Conservation (phyloP, 1,140 invertebrate species). For the Heliconius himera region DNA sequence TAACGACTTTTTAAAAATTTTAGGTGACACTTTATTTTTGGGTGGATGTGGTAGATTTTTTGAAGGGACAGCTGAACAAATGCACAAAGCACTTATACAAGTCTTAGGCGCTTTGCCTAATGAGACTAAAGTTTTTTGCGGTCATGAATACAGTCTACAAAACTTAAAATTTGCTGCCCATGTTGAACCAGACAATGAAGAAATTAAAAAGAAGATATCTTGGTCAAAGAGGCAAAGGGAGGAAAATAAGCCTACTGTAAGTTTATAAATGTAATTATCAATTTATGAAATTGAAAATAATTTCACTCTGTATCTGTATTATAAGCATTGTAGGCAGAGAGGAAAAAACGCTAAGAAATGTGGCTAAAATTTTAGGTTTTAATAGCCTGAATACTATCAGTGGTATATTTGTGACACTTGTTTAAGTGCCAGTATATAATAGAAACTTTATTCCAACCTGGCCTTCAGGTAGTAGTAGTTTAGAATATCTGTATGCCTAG, state of each 20-base stretch:
- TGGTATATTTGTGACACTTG: too few relatives aligned
- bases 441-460: too few relatives aligned
- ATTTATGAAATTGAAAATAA: too few relatives aligned
- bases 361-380: too few relatives aligned
- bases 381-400: too few relatives aligned
- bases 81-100: conserved; percentile 93
- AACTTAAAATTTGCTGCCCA: conserved; percentile 94
- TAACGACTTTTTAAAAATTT: too few relatives aligned
- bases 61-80: conserved; percentile 96
- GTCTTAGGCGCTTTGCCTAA: conserved; percentile 90
- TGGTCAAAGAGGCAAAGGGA: conserved; percentile 86
- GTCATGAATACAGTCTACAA: conserved; percentile 96
- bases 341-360: too few relatives aligned
- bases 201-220: conserved; percentile 86
- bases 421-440: too few relatives aligned
- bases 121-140: conserved; percentile 96
- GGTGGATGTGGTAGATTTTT: conserved; percentile 99
- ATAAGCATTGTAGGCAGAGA: too few relatives aligned
- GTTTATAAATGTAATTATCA: conserved; percentile 23
- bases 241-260: conserved; percentile 89
- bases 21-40: conserved; percentile 97
- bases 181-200: conserved; percentile 93
- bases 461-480: too few relatives aligned
- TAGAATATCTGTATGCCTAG: too few relatives aligned
- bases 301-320: too few relatives aligned